Base-by-base conservation (phyloP, 2,888 invertebrate species). In the Escarpia spicata region DNA sequence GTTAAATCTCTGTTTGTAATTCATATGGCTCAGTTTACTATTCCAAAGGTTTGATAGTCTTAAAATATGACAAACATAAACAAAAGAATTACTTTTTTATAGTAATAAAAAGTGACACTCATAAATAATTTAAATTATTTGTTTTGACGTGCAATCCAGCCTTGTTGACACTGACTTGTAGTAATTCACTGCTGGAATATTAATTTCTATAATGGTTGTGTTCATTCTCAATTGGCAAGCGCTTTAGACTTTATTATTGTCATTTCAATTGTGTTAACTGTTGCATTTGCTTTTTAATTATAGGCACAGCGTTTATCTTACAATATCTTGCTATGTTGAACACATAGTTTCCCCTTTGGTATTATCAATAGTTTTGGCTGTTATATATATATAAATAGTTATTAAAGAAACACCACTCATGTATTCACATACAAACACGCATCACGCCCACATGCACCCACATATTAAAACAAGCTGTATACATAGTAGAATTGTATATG, bases 381-480 rank as follows among this genome's bases (percentile, higher is more conserved):
- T 75, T 75, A 52, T 52, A 91, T 91, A 43, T 44, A 91, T 45
- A 91, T 15, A 91, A n/a, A 91, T 31, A 75, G 6, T 26, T 26
- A 26, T n/a, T 6, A 37, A 37, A 37, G 37, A 37, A 37, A 37
- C 75, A 26, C 75, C 75, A 75, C 75, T 26, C 26, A 75, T 75
- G 75, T 12, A 52, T 52, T 9, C 52, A 52, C 52, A 52, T 52
- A 52, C 52, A 52, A 9, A 52, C 75, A 75, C n/a, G 19, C 75
- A 75, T 6, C n/a, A 75, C 26, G 75, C n/a, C 15, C 19, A 26
- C 19, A 60, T 4, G 1, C 60, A 19, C 19, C 1, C 52, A 52
- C 52, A 52, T 12, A 75, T 75, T 75, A 75, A 75, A 75, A n/a
- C 75, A 19, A 75, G 75, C 75, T 75, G 75, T 75, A 75, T 75